Evolutionary conservation across 1,140 invertebrate genomes (phyloP).

Genomic region (Sarcophaga bullata): DNA sequence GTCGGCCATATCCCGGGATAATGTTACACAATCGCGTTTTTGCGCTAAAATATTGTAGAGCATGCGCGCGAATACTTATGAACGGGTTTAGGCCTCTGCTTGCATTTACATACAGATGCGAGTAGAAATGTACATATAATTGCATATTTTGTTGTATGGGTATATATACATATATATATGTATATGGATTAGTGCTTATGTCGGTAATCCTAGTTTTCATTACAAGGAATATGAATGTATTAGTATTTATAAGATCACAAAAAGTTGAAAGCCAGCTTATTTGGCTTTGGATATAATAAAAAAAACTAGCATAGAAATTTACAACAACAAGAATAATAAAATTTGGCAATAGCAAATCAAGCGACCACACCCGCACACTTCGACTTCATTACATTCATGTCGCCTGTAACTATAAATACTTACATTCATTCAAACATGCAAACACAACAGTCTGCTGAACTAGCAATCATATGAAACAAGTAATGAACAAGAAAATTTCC

Average conservation of each 20-base stretch:
- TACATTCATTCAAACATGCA: slow-evolving; percentile 19
- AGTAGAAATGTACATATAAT: not conserved
- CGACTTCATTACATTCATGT: slow-evolving; percentile 67
- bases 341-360: slow-evolving; percentile 48
- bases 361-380: slow-evolving; percentile 66
- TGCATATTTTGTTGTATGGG: not conserved
- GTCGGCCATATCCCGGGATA: slow-evolving; percentile 27
- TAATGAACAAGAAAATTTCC: too few relatives aligned
- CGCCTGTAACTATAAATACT: slow-evolving; percentile 51
- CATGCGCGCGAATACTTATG: slow-evolving; percentile 24
- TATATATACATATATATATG: not conserved
- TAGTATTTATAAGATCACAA: slow-evolving; percentile 19
- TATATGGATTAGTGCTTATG: too few relatives aligned
- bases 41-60: slow-evolving; percentile 10
- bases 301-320: slow-evolving; percentile 18
- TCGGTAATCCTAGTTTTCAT: too few relatives aligned
- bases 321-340: slow-evolving; percentile 22
- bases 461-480: not conserved
- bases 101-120: not conserved
- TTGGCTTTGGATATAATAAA: slow-evolving; percentile 47
- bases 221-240: not conserved
- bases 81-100: slow-evolving; percentile 27
- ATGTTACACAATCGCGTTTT: slow-evolving; percentile 26
- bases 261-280: slow-evolving; percentile 34
- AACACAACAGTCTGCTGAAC: slow-evolving; percentile 22